Base-by-base conservation (phyloP, 1,140 invertebrate species). In the Microvelia longipes region DNA sequence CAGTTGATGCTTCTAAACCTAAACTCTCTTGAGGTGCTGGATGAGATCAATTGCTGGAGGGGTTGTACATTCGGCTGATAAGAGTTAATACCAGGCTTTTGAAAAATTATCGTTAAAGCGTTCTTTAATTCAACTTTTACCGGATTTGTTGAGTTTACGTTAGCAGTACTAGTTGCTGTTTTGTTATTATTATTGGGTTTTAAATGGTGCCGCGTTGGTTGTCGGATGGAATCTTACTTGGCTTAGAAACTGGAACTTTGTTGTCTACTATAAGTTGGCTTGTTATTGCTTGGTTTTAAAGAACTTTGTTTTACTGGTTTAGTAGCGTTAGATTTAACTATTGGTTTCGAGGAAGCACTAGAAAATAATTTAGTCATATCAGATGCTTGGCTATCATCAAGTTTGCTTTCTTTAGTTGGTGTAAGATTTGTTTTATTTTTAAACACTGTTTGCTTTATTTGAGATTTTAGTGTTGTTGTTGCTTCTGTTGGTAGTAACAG, bases 1-100 rank as follows among this genome's bases (percentile, higher is more conserved):
- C 83, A 1, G 86, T 85, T 28, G 87, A 91, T 1, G 86, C 86
- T 78, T 92, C 90, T 24, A 92, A 77, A 0, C 89, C 90, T 71
- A 86, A 85, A 69, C 85, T 86, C 77, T 85, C 84, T 24, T 84
- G 80, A 0, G 85, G 85, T 71, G 84, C 84, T 1, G 83, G 80
- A 1, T 81, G 79, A 2, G 85, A 76, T 84, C 83, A 1, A 85
- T 81, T 0, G 81, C 70, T 11, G 75, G 67, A 2, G 73, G 72
- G 74, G 72, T 27, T 70, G 69, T 5, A 71, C 24, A 64, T 64
- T 64, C 25, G 62, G 62, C 25, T 64, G 68, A 11, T 65, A 24
- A 0, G 68, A 29, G 19, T 67, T 29, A n/a, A 69, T 69, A 15
- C 64, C 30, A 15, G 73, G 73, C 28, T 72, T 72, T 61, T 73